phyloP scores from a whole-genome alignment of 2,888 invertebrate genomes.

The Hetaerina titia region DNA sequence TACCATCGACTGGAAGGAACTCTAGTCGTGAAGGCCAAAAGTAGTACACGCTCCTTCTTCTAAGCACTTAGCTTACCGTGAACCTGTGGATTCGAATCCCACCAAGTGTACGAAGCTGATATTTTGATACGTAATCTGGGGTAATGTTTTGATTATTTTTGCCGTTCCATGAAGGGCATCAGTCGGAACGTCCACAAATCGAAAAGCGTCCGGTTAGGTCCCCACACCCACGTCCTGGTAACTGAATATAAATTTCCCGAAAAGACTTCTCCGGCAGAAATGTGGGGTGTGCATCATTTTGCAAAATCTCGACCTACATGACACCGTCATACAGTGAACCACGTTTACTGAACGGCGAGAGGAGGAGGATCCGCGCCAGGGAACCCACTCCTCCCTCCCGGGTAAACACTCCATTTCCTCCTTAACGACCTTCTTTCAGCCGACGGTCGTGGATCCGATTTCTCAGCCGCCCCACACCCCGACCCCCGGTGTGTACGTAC shows the following conservation, averaged over 20 bases:
- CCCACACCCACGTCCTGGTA: too few species aligned
- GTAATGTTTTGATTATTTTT: too few species aligned
- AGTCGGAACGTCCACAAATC: too few species aligned
- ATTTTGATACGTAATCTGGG: too few species aligned
- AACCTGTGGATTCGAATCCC: too few species aligned
- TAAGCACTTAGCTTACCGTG: too few species aligned
- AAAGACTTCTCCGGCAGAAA: not conserved
- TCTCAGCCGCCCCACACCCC: not conserved
- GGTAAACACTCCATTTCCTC: slow-evolving; percentile 21
- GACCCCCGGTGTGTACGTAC: not conserved
- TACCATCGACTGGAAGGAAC: too few species aligned
- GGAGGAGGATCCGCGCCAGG: not conserved
- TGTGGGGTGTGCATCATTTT: not conserved
- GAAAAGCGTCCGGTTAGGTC: too few species aligned
- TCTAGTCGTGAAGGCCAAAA: too few species aligned
- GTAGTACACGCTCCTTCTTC: too few species aligned
- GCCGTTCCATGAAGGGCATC: too few species aligned
- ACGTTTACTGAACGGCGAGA: not conserved
- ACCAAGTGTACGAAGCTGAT: too few species aligned
- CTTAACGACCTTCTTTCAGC: slow-evolving; percentile 14
- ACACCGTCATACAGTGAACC: not conserved
- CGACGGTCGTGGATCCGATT: not conserved
- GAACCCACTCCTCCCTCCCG: not conserved
- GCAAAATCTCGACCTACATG: not conserved
- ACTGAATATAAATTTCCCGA: not conserved